Evolutionary conservation across 2,113 vertebrate species (phyloP).

Genomic region (Passer montanus): DNA sequence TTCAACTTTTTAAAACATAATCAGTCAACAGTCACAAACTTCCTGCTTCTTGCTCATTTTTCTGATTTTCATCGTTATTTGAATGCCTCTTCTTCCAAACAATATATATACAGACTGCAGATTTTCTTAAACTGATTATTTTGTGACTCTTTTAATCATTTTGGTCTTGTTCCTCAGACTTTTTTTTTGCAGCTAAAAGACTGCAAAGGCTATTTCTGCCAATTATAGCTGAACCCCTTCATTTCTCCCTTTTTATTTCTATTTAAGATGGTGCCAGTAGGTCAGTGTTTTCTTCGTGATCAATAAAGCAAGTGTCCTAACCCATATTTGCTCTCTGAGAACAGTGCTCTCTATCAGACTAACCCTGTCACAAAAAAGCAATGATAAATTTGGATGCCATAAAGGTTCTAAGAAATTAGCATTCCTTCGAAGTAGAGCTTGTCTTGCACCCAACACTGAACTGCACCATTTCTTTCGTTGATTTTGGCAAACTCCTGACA

Average conservation of each 20-base stretch:
- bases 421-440: neutral
- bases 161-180: neutral
- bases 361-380: neutral
- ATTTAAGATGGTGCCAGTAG: neutral
- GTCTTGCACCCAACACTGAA: neutral
- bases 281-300: neutral
- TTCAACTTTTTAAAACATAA: fast-evolving
- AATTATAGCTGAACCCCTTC: neutral
- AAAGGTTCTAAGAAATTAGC: neutral
- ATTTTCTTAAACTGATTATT: neutral
- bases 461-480: neutral
- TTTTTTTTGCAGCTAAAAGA: neutral
- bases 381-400: neutral
- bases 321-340: neutral
- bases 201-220: neutral
- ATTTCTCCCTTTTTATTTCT: neutral
- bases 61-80: neutral
- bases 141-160: neutral
- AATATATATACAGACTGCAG: no score
- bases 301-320: neutral
- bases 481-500: neutral
- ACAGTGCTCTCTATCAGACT: neutral
- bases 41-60: neutral
- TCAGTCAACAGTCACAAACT: neutral
- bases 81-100: neutral